These are phyloP conservation scores for Bubo blakistoni DNA, from an alignment of 2,113 vertebrate genomes.

Conservation along the genomic window DNA sequence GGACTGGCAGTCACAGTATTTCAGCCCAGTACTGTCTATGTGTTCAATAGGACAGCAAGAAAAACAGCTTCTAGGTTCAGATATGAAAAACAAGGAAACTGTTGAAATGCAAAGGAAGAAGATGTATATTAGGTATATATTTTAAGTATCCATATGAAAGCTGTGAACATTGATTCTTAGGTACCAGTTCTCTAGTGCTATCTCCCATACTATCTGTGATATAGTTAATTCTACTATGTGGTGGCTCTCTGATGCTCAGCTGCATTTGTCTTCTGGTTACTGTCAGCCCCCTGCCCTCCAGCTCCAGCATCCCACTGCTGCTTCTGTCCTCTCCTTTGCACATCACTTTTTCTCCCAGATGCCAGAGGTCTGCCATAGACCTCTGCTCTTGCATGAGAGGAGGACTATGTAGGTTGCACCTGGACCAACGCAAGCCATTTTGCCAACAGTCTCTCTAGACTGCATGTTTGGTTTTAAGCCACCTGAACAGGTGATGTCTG, in stretches of 20 bases:
- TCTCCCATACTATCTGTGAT: not conserved
- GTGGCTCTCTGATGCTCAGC: not conserved
- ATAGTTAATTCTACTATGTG: not conserved
- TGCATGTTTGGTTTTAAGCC: not conserved
- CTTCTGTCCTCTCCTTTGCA: not conserved
- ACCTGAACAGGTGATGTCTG: not conserved
- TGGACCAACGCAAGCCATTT: not conserved
- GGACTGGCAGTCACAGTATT: not conserved
- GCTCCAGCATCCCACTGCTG: not conserved
- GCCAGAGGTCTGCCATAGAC: not conserved
- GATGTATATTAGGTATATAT: not conserved
- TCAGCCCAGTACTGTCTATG: not conserved
- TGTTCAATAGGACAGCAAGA: not conserved
- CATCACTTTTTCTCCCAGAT: not conserved
- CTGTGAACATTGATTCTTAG: not conserved
- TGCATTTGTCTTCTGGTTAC: not conserved
- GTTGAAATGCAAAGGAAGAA: not conserved
- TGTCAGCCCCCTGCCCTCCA: not conserved
- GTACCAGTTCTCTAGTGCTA: not conserved
- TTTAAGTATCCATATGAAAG: not conserved
- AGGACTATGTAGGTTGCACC: not conserved
- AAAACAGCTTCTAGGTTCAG: not conserved
- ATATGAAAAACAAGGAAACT: not conserved
- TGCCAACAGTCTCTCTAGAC: not conserved
- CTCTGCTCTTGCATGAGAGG: fast-evolving